A percentile compares a stretch with the other conserved stretches of the same genome.
Conservation (phyloP, 2,113 vertebrate genomes). For the Turnix velox region DNA sequence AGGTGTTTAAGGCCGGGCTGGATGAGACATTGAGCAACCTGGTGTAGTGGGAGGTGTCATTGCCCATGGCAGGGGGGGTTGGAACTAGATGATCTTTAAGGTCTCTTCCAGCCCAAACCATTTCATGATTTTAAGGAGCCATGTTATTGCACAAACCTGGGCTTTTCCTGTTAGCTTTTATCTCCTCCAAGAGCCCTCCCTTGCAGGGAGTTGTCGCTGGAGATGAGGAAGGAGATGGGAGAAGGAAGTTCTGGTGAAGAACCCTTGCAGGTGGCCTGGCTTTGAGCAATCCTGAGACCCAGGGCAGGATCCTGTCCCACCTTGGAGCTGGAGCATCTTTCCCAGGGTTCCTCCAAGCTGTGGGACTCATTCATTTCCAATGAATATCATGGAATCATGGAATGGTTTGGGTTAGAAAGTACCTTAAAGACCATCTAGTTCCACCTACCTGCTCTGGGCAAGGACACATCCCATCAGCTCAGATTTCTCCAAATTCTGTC, state of each 20-base stretch:
- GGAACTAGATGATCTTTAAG: no score
- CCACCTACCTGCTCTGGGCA: neutral
- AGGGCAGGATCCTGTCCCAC: neutral
- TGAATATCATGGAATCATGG: neutral
- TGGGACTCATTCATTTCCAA: neutral
- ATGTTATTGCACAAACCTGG: fast-evolving
- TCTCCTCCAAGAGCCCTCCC: neutral
- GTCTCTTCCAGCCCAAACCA: no score
- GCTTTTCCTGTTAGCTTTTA: neutral
- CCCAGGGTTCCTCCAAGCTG: neutral
- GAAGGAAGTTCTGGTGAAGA: neutral
- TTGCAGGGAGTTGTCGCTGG: fast-evolving
- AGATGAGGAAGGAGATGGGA: neutral
- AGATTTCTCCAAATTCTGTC: neutral
- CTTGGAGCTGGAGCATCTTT: neutral
- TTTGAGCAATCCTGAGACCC: neutral
- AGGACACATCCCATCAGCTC: neutral
- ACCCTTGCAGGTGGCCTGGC: neutral
- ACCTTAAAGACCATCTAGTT: neutral
- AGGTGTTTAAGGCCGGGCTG: no score
- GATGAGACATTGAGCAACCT: no score
- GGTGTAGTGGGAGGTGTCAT: no score
- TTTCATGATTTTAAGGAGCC: no score
- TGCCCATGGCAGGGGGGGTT: no score
- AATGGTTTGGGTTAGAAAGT: neutral